Percentiles rank a stretch among this genome's conserved stretches.
Conservation (phyloP, 1,140 invertebrate species). For the Drosophila seguyi region DNA sequence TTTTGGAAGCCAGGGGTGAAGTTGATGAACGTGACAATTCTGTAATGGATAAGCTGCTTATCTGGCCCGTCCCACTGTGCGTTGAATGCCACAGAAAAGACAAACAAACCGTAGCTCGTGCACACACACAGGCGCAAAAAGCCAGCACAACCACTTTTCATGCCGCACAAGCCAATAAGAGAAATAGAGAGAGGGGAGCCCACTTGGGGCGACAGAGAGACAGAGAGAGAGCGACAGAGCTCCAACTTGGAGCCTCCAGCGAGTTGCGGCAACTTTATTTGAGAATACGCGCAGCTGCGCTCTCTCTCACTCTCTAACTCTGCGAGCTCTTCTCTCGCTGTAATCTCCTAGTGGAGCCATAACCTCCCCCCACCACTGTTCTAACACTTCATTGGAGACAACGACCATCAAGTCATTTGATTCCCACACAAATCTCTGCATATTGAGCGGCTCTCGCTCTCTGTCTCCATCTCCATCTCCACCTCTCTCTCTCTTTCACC, state of each 20-base stretch:
- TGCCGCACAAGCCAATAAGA: conserved; percentile 74
- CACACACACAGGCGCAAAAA: conserved; percentile 21
- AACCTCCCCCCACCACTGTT: conserved; percentile 45
- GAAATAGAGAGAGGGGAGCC: conserved; percentile 40
- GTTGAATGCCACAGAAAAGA: conserved; percentile 66
- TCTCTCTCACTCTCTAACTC: conserved; percentile 22
- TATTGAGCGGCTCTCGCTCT: conserved; percentile 52
- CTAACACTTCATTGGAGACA: conserved; percentile 82
- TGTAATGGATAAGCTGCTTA: conserved; percentile 16
- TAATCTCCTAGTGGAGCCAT: conserved; percentile 45
- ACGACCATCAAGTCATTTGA: conserved; percentile 75
- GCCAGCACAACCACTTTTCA: conserved; percentile 66
- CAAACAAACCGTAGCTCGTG: conserved; percentile 57
- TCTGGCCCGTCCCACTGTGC: conserved; percentile 56
- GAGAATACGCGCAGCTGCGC: conserved; percentile 53
- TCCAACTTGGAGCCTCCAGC: conserved; percentile 47
- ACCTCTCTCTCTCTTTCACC: conserved; percentile 17
- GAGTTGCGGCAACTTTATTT: conserved; percentile 63
- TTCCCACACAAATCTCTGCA: conserved; percentile 80
- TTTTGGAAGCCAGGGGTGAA: background rate
- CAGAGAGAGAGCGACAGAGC: conserved; percentile 23
- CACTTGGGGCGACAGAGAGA: conserved; percentile 12
- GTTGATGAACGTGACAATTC: conserved; percentile 7
- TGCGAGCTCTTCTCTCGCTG: conserved; percentile 8
- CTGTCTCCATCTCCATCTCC: conserved; percentile 4